These are phyloP conservation scores for Nansenia antarctica DNA, from an alignment of 2,113 vertebrate genomes.

Conservation along the genomic window DNA sequence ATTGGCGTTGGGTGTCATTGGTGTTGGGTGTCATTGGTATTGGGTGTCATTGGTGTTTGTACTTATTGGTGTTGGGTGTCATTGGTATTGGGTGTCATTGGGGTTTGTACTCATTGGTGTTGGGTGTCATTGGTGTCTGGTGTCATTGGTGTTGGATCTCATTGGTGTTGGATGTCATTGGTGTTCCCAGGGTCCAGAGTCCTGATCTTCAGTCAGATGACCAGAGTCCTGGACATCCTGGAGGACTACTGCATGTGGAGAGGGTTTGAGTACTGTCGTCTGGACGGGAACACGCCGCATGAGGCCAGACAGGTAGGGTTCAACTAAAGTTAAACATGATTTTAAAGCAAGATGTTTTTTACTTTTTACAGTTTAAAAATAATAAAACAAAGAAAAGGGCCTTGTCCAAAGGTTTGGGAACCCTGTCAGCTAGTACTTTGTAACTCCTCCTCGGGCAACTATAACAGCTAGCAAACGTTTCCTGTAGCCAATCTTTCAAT, in stretches of 20 bases:
- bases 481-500: too few relatives aligned
- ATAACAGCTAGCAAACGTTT: too few relatives aligned
- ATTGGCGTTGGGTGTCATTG: not conserved
- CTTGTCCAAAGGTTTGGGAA: too few relatives aligned
- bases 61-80: too few relatives aligned
- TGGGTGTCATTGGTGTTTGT: not conserved
- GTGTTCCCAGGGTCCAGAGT: conserved; percentile 81
- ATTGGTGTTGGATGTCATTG: not conserved
- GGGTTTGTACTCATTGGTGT: not conserved
- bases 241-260: conserved; percentile 93
- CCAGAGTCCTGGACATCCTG: conserved; percentile 86
- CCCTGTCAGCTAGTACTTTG: too few relatives aligned
- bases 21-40: too few relatives aligned
- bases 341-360: too few relatives aligned
- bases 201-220: conserved; percentile 90
- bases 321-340: too few relatives aligned
- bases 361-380: too few relatives aligned
- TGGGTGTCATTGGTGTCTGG: not conserved
- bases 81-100: too few relatives aligned
- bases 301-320: conserved; percentile 86
- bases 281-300: conserved; percentile 88
- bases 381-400: too few relatives aligned
- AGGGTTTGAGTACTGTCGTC: conserved; percentile 85
- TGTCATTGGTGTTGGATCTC: not conserved
- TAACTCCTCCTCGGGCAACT: too few relatives aligned